phyloP scores from a whole-genome alignment of 2,888 invertebrate genomes.

The Xestia ashworthii region DNA sequence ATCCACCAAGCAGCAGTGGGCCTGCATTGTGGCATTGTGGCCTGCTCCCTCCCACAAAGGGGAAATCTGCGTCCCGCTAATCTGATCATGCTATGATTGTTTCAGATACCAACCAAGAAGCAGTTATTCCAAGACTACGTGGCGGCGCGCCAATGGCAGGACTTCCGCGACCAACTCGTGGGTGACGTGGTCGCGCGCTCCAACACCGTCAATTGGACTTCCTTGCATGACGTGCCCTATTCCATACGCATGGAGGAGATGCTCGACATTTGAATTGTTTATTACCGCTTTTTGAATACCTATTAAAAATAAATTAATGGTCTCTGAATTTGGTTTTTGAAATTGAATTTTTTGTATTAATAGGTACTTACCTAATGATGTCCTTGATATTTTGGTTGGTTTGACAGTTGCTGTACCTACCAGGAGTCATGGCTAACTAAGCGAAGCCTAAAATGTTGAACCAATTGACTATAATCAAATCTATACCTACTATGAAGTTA shows the following conservation, averaged over 20 bases:
- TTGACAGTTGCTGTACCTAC: not conserved
- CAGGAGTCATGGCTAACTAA: not conserved
- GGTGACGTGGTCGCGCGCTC: conserved; percentile 86
- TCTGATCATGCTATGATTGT: conserved; percentile 3
- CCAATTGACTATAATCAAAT: not conserved
- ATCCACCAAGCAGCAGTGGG: not conserved
- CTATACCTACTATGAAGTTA: not conserved
- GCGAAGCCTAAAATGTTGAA: not conserved
- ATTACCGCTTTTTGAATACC: not conserved
- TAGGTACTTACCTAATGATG: not conserved
- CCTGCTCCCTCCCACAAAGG: not conserved
- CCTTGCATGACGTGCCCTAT: conserved; percentile 92
- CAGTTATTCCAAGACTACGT: conserved; percentile 90
- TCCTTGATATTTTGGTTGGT: not conserved
- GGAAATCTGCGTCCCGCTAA: not conserved
- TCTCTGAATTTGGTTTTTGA: not conserved
- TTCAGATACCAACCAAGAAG: conserved; percentile 89
- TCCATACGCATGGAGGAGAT: conserved; percentile 91
- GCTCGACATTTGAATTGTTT: conserved; percentile 78
- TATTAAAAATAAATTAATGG: conserved; percentile 21
- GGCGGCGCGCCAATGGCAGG: conserved; percentile 90
- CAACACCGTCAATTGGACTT: conserved; percentile 89
- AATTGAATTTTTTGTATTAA: not conserved
- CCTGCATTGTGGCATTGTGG: not conserved
- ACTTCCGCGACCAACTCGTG: conserved; percentile 88